Percentiles rank a stretch among this genome's conserved stretches.
Evolutionary conservation across 2,113 vertebrate genomes (phyloP).

Genomic region (Copsychus sechellarum): DNA sequence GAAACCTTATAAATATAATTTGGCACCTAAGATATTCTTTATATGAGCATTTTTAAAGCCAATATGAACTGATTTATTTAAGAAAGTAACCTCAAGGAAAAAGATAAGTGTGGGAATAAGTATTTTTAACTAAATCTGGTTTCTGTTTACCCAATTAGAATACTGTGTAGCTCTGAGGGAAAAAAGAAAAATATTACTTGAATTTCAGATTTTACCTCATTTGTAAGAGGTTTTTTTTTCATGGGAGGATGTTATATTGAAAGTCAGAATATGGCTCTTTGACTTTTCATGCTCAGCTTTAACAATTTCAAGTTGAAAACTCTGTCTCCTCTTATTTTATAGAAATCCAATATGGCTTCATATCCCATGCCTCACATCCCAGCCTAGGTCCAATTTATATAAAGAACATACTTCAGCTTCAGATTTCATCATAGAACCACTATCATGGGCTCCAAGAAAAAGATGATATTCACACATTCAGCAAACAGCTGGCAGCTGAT

Average conservation of each 20-base stretch:
- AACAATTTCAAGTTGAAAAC: background rate
- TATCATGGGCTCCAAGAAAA: background rate
- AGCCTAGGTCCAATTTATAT: background rate
- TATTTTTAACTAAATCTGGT: background rate
- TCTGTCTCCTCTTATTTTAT: background rate
- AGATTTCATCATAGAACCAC: background rate
- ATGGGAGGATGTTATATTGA: background rate
- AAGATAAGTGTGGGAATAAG: background rate
- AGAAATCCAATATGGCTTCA: background rate
- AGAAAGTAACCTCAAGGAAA: background rate
- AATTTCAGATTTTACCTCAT: background rate
- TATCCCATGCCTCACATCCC: background rate
- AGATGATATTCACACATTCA: background rate
- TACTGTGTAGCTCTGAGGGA: too few relatives aligned
- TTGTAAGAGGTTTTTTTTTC: background rate
- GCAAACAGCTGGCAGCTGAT: constrained; percentile 13
- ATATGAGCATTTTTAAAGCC: background rate
- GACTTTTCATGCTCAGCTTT: background rate
- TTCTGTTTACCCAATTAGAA: background rate
- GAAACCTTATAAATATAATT: background rate
- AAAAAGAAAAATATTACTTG: too few relatives aligned
- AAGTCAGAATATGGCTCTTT: background rate
- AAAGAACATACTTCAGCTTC: background rate
- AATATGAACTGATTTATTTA: background rate
- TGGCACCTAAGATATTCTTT: background rate